Base-by-base conservation (phyloP, 2,797 vertebrate species). In the Hirundo rustica region DNA sequence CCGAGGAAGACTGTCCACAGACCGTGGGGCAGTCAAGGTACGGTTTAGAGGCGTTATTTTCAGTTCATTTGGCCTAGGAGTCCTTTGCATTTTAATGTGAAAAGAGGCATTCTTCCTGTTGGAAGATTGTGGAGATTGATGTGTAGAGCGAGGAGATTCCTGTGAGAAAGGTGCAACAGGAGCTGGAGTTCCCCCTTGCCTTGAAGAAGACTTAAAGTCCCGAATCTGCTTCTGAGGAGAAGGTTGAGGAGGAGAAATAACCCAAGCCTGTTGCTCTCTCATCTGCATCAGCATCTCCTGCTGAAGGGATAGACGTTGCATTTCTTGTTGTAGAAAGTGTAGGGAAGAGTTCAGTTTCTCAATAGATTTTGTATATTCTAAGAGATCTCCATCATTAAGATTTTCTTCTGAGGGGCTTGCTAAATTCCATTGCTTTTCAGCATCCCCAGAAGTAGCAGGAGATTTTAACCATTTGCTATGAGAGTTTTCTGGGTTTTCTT, bases 221-320 rank as follows among this genome's bases (percentile, higher is more conserved):
- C 98, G 62, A 77, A 98, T 96, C 80, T 99, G 98, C 91, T 99
- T 99, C 86, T 99, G 99, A 32, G 99, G 98, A 20, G 99, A 99
- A 47, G 99, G 98, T 16, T 98, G 98, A 22, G 98, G 96, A 44
- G 98, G 98, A 45, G 98, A 98, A 88, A 99, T 98, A 66, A 99
- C 98, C 99, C 99, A 99, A 5, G 99, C 97, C 91, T 99, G 99
- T 21, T 99, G 98, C 95, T 99, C 99, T 73, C 99, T 98, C 99
- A 99, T 99, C 93, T 99, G 99, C 99, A 99, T 99, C 91, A 99
- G 98, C 92, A 99, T 98, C 80, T 99, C 99, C 97, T 99, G 99
- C 95, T 99, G 99, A 95, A 99, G 98, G 55, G 99, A 98, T 3
- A 99, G 93, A 34, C 99, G 98, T 73, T 99, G 99, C 99, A 99